A percentile compares a stretch with the other conserved stretches of the same genome.
These are phyloP conservation scores for Alfaro cultratus DNA, from an alignment of 2,797 vertebrate species.

Conservation along the genomic window DNA sequence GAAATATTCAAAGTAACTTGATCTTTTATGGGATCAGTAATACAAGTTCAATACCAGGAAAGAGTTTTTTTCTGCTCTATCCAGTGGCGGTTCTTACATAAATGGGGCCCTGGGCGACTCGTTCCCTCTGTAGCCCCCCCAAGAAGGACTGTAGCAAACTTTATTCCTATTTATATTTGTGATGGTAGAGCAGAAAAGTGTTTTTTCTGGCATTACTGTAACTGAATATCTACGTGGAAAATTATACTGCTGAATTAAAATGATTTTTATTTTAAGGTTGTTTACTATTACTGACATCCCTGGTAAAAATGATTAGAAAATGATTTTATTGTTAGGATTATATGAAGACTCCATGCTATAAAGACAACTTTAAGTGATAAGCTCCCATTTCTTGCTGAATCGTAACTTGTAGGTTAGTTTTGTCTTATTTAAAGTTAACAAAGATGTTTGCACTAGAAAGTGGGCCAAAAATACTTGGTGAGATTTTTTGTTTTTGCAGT, in stretches of 20 bases:
- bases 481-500: too few relatives aligned
- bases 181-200: background rate
- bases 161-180: background rate
- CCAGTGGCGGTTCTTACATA: background rate
- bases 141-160: background rate
- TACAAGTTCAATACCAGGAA: background rate
- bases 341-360: background rate
- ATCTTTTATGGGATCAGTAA: background rate
- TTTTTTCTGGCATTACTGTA: background rate
- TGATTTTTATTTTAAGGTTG: background rate
- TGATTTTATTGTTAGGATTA: background rate
- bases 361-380: background rate
- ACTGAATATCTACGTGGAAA: background rate
- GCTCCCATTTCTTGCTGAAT: too few relatives aligned
- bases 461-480: too few relatives aligned
- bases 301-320: background rate
- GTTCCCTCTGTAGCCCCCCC: background rate
- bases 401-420: too few relatives aligned
- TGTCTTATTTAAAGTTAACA: too few relatives aligned
- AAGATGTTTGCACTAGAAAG: too few relatives aligned
- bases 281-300: background rate
- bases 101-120: background rate
- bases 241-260: background rate
- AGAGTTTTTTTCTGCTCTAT: background rate
- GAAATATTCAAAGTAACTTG: background rate